Evolutionary conservation across 2,888 invertebrate genomes (phyloP).

Genomic region (Hecatera dysodea): DNA sequence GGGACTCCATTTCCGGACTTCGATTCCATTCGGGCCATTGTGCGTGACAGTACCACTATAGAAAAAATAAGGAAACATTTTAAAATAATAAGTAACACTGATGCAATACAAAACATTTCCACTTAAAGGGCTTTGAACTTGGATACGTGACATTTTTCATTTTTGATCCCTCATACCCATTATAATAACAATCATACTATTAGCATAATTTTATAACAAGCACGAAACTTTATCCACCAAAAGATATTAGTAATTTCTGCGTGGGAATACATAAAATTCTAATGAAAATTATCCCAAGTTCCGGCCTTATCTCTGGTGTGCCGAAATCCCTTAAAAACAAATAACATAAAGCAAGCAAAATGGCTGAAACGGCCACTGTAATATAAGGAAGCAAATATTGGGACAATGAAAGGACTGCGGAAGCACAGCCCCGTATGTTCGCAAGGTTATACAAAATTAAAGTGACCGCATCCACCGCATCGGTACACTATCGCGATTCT

Average conservation of each 20-base stretch:
- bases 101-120: neutral
- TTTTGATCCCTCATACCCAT: neutral
- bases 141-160: neutral
- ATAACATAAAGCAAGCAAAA: slow-evolving; percentile 44
- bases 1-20: too few relatives aligned
- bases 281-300: neutral
- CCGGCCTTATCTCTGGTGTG: neutral
- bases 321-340: slow-evolving; percentile 25
- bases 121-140: neutral
- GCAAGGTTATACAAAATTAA: slow-evolving; percentile 39
- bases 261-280: neutral
- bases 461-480: slow-evolving; percentile 13
- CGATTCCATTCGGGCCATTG: too few relatives aligned
- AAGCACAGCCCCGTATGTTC: slow-evolving; percentile 20
- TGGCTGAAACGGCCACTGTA: slow-evolving; percentile 20
- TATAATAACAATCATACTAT: neutral
- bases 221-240: neutral
- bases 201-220: neutral
- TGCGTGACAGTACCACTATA: neutral
- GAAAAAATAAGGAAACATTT: neutral
- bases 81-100: neutral
- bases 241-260: neutral
- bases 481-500: neutral
- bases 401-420: slow-evolving; percentile 21
- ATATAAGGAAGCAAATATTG: slow-evolving; percentile 28